Conservation (phyloP, 2,797 vertebrate genomes). For the Pteropus rufus region DNA sequence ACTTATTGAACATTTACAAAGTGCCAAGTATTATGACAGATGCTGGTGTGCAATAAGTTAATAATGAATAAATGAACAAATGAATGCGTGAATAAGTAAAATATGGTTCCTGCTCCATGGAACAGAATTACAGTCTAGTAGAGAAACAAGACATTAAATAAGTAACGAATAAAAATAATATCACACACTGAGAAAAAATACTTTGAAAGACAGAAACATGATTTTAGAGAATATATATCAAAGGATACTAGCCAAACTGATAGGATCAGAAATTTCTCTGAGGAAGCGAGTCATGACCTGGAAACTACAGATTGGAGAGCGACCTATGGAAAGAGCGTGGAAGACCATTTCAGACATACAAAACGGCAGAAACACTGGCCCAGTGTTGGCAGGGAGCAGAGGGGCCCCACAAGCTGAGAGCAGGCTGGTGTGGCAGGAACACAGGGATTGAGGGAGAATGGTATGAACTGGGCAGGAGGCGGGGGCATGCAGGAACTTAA, state of each 20-base stretch:
- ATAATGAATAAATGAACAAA: background rate
- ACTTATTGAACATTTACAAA: background rate
- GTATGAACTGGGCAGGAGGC: rapidly evolving
- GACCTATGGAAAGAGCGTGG: background rate
- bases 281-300: background rate
- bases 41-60: background rate
- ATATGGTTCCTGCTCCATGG: background rate
- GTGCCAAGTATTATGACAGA: background rate
- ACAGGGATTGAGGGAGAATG: background rate
- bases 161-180: background rate
- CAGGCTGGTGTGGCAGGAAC: background rate
- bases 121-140: background rate
- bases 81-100: background rate
- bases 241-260: background rate
- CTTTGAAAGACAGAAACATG: background rate
- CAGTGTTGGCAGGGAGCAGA: background rate
- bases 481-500: rapidly evolving
- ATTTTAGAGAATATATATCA: background rate
- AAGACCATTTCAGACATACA: background rate
- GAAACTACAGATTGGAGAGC: background rate
- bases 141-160: background rate
- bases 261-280: background rate
- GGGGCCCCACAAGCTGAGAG: background rate
- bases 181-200: background rate
- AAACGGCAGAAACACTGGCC: background rate